Percentiles rank a stretch among this genome's conserved stretches.
phyloP scores from a whole-genome alignment of 37 sponge, comb jelly and placozoan species.

The Oopsacas minuta region DNA sequence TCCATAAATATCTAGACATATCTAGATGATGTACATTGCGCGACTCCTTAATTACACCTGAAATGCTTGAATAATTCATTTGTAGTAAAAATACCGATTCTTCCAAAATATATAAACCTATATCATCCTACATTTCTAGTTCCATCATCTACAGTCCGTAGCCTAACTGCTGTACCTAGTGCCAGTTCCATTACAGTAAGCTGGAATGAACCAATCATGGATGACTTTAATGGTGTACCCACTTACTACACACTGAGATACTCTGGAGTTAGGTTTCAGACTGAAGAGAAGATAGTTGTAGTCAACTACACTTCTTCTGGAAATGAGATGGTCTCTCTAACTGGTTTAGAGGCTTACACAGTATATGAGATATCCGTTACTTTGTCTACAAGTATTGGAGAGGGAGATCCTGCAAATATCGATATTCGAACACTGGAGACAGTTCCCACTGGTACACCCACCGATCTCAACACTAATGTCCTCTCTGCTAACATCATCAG shows the following conservation, averaged over 20 bases:
- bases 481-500: not conserved
- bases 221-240: not conserved
- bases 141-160: not conserved
- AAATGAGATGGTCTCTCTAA: not conserved
- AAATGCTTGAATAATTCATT: too few relatives aligned
- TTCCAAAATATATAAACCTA: too few relatives aligned
- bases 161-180: not conserved
- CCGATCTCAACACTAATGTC: not conserved
- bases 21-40: too few relatives aligned
- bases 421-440: not conserved
- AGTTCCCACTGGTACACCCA: not conserved
- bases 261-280: not conserved
- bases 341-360: not conserved
- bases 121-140: too few relatives aligned
- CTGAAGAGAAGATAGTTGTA: not conserved
- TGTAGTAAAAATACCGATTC: too few relatives aligned
- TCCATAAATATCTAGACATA: too few relatives aligned
- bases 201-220: not conserved
- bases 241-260: conserved; percentile 15
- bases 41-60: too few relatives aligned
- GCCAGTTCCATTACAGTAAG: not conserved
- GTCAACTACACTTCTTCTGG: conserved; percentile 16
- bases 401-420: not conserved
- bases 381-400: not conserved
- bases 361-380: not conserved